Percentiles rank a stretch among this genome's conserved stretches.
Evolutionary conservation across 2,113 vertebrate species (phyloP).

Genomic region (Cryptomyrus ogoouensis): DNA sequence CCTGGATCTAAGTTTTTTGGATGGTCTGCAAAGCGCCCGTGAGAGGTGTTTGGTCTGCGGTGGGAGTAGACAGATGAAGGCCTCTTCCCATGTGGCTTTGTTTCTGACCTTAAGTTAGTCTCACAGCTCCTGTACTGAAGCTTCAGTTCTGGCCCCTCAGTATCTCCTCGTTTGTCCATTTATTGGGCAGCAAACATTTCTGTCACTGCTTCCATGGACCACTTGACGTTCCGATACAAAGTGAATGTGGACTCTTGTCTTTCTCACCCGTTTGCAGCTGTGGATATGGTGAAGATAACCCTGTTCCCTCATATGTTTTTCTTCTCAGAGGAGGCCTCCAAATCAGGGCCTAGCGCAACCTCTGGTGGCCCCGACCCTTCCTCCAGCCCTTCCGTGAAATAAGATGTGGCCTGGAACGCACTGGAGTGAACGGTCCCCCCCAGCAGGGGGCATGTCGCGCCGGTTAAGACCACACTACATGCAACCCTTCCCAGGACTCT

Average conservation of each 20-base stretch:
- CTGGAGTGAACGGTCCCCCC: neutral
- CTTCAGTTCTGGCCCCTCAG: neutral
- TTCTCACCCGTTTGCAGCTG: neutral
- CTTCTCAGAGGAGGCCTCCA: constrained; percentile 57
- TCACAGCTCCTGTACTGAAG: neutral
- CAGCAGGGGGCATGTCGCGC: neutral
- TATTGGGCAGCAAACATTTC: neutral
- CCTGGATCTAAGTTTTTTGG: too few species aligned
- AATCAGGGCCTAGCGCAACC: constrained; percentile 51
- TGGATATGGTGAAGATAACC: neutral
- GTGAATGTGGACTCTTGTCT: neutral
- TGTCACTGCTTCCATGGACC: neutral
- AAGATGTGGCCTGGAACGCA: constrained; percentile 13
- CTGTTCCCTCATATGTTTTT: neutral
- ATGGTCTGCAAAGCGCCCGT: too few species aligned
- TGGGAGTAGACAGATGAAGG: neutral
- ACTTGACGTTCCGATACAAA: neutral
- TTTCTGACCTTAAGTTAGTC: neutral
- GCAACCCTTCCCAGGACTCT: neutral
- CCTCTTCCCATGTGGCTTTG: neutral
- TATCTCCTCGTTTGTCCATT: neutral
- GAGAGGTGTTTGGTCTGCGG: neutral
- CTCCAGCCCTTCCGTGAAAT: constrained; percentile 62
- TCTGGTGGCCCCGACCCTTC: constrained; percentile 26
- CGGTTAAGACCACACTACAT: neutral